phyloP scores from a whole-genome alignment of 1,140 invertebrate species.

The Odontomachus brunneus region DNA sequence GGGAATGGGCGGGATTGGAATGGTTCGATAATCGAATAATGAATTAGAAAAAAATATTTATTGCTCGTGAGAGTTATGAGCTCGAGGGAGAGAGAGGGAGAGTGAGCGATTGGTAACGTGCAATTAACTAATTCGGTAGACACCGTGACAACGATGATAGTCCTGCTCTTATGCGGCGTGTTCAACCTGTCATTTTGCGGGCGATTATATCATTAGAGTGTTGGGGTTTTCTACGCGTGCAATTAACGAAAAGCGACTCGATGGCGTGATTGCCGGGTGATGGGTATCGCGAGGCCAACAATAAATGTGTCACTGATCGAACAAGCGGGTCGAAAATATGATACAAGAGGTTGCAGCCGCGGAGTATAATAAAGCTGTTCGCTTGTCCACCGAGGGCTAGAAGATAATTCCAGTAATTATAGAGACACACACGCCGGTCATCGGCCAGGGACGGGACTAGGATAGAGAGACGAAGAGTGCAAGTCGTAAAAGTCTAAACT shows the following conservation, averaged over 20 bases:
- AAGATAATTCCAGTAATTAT: slow-evolving; percentile 43
- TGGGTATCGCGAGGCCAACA: slow-evolving; percentile 6
- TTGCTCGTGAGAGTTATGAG: slow-evolving; percentile 2
- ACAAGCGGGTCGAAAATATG: slow-evolving; percentile 39
- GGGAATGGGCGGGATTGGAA: neutral
- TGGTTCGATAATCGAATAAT: neutral
- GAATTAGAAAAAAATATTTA: neutral
- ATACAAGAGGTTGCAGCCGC: neutral
- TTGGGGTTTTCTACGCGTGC: slow-evolving; percentile 68
- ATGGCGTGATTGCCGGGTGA: slow-evolving; percentile 25
- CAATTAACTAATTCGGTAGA: slow-evolving; percentile 80
- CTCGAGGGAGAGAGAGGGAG: neutral
- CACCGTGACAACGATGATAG: slow-evolving; percentile 73
- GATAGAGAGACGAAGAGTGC: slow-evolving; percentile 2
- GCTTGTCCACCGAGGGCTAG: neutral
- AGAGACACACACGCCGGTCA: neutral
- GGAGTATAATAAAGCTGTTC: neutral
- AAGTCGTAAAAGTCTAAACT: slow-evolving; percentile 46
- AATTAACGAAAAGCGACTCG: slow-evolving; percentile 74
- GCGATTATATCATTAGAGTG: slow-evolving; percentile 78
- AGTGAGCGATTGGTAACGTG: slow-evolving; percentile 24
- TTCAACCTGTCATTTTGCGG: slow-evolving; percentile 76
- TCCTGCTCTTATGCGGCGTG: slow-evolving; percentile 60
- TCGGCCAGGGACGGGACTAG: neutral
- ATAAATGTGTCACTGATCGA: slow-evolving; percentile 55